phyloP scores from a whole-genome alignment of 2,797 vertebrate species.

The Chelonia mydas region DNA sequence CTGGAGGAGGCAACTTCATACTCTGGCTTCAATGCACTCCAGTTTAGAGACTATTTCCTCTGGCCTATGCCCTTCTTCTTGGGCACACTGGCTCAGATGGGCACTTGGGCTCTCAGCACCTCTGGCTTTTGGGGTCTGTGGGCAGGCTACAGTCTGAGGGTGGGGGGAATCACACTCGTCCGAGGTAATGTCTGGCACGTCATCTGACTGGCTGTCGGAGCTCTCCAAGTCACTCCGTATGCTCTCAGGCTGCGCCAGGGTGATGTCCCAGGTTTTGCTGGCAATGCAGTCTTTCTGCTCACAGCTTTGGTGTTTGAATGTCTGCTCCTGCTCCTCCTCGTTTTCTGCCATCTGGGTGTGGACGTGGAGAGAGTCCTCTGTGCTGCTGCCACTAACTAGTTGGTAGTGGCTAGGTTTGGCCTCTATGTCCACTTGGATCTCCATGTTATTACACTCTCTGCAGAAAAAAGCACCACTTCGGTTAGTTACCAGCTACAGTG shows the following conservation, averaged over 20 bases:
- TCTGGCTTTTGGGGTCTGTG: constrained; percentile 71
- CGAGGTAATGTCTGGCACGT: constrained; percentile 95
- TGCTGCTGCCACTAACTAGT: constrained; percentile 92
- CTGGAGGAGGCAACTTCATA: constrained; percentile 72
- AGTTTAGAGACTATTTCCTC: constrained; percentile 74
- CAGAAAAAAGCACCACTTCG: constrained; percentile 38
- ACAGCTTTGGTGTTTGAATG: constrained; percentile 81
- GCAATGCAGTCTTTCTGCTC: constrained; percentile 87
- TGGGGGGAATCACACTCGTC: constrained; percentile 95
- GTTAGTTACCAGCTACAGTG: constrained; percentile 46
- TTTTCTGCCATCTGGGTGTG: constrained; percentile 83
- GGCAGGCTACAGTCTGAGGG: constrained; percentile 79
- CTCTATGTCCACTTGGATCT: constrained; percentile 99
- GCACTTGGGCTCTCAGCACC: constrained; percentile 85
- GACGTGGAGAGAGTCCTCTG: constrained; percentile 87
- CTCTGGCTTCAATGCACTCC: constrained; percentile 82
- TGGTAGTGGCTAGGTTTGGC: constrained; percentile 97
- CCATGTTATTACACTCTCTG: constrained; percentile 98
- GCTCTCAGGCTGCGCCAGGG: constrained; percentile 96
- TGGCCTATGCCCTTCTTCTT: constrained; percentile 75
- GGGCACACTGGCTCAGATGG: constrained; percentile 81
- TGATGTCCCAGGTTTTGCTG: constrained; percentile 88
- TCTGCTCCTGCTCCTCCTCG: constrained; percentile 84
- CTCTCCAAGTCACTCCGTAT: constrained; percentile 98
- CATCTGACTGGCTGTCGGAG: constrained; percentile 97